Base-by-base conservation (phyloP, 2,888 invertebrate species). In the Siphonodentalium dalli region DNA sequence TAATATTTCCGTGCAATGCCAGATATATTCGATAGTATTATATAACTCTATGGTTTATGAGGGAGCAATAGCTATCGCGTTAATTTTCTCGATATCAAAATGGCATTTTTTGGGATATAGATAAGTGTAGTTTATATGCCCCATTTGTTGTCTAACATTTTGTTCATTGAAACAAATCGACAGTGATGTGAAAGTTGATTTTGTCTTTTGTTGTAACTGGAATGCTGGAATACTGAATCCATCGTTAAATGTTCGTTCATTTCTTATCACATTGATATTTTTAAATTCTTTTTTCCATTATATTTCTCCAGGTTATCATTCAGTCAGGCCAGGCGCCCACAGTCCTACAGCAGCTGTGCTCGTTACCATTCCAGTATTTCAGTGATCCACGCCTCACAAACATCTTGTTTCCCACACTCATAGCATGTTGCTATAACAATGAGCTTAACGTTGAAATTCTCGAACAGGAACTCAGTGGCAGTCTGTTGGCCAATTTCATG, bases 301-400 rank as follows among this genome's bases (percentile, higher is more conserved):
- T 31, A 34, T 53, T 15, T 29, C 72, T 86, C 5, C 84, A 90
- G 89, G 85, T 86, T 82, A 85, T 89, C 54, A 84, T 90, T 53
- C 89, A 90, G 71, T 87, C 89, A 34, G 90, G 90, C 3, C 88
- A 88, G 70, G 86, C 88, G 20, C 89, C 90, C 0, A 90, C 90
- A 33, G 91, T 84, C n/a, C 86, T 93, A 21, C 92, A 91, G 81
- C 92, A 91, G 70, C 84, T 94, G 38, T 92, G 92, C 83, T 88
- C 82, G 31, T 83, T 93, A 65, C 93, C 93, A 0, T 91, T 84
- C 77, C 89, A 89, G 68, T 93, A 92, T 85, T 90, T 93, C 82
- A 90, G 90, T 40, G 90, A 91, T 52, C 87, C 87, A 26, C 77
- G 84, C 2, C 86, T 92, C 63, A 88, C 88, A 52, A 85, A 85